Percentiles rank a stretch among this genome's conserved stretches.
Evolutionary conservation across 2,888 invertebrate genomes (phyloP).

Genomic region (Lordiphosa andalusiaca): DNA sequence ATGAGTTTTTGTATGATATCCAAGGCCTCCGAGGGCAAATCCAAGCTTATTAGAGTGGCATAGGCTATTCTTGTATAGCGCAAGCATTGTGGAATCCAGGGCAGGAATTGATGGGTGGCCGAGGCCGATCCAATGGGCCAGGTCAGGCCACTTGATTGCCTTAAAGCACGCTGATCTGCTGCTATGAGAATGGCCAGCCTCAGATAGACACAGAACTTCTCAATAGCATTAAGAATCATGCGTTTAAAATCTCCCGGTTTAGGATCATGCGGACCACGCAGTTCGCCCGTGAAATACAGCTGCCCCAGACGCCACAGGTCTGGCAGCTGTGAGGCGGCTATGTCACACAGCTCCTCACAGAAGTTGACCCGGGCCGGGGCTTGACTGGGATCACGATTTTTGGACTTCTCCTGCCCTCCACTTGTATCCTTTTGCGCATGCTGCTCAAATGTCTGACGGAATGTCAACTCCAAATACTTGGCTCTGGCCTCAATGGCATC

Average conservation of each 20-base stretch:
- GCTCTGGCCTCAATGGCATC: conserved; percentile 93
- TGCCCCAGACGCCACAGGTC: conserved; percentile 98
- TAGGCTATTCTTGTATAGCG: conserved; percentile 90
- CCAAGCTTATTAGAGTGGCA: conserved; percentile 89
- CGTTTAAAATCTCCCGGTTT: conserved; percentile 90
- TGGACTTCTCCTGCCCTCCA: conserved; percentile 72
- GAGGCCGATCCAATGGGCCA: conserved; percentile 82
- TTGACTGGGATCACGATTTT: conserved; percentile 75
- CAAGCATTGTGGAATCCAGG: conserved; percentile 90
- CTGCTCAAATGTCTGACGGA: conserved; percentile 78
- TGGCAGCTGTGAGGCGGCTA: conserved; percentile 89
- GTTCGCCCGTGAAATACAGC: conserved; percentile 94
- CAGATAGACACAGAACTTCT: conserved; percentile 87
- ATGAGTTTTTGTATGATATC: conserved; percentile 91
- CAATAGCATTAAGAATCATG: conserved; percentile 89
- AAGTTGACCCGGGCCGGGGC: conserved; percentile 87
- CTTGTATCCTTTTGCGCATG: conserved; percentile 75
- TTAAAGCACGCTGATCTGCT: conserved; percentile 81
- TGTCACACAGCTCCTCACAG: conserved; percentile 89
- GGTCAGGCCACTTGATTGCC: conserved; percentile 73
- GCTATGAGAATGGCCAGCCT: conserved; percentile 87
- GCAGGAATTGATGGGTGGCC: conserved; percentile 82
- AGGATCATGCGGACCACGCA: conserved; percentile 88
- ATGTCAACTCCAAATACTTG: conserved; percentile 84
- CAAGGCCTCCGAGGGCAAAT: conserved; percentile 92